Percentiles rank a stretch among this genome's conserved stretches.
Evolutionary conservation across 1,140 invertebrate genomes (phyloP).

Genomic region (Musca vetustissima): DNA sequence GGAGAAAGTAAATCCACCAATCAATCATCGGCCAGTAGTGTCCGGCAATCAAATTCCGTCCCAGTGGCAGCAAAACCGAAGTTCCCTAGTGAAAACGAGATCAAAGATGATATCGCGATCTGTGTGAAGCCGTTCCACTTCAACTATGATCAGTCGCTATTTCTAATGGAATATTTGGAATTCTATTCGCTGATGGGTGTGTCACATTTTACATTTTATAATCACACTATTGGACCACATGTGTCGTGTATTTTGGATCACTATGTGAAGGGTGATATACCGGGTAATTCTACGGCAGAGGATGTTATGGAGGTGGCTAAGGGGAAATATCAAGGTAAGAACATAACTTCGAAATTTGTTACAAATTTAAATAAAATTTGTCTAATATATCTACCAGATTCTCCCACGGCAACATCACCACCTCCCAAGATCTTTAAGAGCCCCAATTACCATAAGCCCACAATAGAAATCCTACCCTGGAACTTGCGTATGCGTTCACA

Average conservation of each 20-base stretch:
- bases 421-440: constrained; percentile 20
- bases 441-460: constrained; percentile 56
- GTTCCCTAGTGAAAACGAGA: constrained; percentile 42
- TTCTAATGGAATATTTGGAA: constrained; percentile 91
- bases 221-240: constrained; percentile 79
- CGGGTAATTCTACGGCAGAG: constrained; percentile 40
- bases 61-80: not conserved
- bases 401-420: not conserved
- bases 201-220: constrained; percentile 89
- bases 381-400: constrained; percentile 13
- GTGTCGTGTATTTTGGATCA: constrained; percentile 76
- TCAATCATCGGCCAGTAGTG: not conserved
- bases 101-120: constrained; percentile 72
- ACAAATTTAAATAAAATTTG: not conserved
- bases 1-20: not conserved
- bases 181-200: constrained; percentile 84
- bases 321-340: constrained; percentile 2
- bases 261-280: constrained; percentile 61
- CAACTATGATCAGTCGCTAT: constrained; percentile 78
- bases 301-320: constrained; percentile 32
- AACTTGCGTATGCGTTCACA: constrained; percentile 85
- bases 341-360: not conserved
- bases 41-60: constrained; percentile 9
- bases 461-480: constrained; percentile 85
- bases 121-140: constrained; percentile 94